Conservation (phyloP, 1,140 invertebrate species). For the Copidosoma floridanum region DNA sequence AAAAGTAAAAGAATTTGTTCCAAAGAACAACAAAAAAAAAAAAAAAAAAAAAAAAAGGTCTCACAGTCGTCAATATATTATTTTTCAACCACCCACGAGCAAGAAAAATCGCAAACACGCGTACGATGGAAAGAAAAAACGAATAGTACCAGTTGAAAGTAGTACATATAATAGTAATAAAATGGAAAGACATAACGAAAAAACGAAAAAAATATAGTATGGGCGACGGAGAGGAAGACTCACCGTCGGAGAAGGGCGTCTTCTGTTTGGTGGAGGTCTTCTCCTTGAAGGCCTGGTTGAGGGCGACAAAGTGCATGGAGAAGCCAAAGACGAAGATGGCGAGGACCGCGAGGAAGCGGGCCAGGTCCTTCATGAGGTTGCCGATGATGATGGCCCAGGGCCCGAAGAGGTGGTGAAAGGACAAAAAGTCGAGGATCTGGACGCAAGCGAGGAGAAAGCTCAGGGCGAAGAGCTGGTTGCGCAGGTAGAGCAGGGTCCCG, state of each 20-base stretch:
- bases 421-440: constrained; percentile 93
- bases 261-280: constrained; percentile 32
- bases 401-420: constrained; percentile 98
- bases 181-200: background rate
- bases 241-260: constrained; percentile 71
- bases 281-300: constrained; percentile 83
- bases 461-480: constrained; percentile 95
- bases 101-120: too few species aligned
- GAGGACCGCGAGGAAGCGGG: constrained; percentile 93
- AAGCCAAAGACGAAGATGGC: constrained; percentile 98
- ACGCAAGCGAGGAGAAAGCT: constrained; percentile 94
- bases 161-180: constrained; percentile 17
- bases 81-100: constrained; percentile 22
- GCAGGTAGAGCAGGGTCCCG: constrained; percentile 83
- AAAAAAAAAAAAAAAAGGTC: too few species aligned
- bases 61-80: too few species aligned
- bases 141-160: background rate
- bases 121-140: background rate
- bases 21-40: too few species aligned
- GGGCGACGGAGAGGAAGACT: constrained; percentile 34
- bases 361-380: constrained; percentile 87
- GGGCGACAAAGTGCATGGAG: constrained; percentile 93
- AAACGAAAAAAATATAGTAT: background rate
- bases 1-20: too few species aligned
- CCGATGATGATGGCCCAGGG: constrained; percentile 95